phyloP scores from a whole-genome alignment of 2,888 invertebrate species.

The Eupithecia pulchellata region DNA sequence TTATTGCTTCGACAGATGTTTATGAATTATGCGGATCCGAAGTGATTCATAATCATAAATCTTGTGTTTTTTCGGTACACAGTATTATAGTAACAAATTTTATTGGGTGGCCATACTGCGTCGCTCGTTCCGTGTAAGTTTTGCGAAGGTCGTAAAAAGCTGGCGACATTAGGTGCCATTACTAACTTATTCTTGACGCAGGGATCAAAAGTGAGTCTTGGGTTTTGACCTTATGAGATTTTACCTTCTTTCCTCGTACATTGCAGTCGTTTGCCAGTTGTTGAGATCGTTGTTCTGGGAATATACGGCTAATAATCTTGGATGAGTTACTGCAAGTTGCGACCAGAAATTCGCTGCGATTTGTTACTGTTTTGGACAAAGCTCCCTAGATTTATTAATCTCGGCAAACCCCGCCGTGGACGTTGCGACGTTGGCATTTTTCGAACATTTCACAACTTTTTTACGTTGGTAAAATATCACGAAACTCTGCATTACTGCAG shows the following conservation, averaged over 20 bases:
- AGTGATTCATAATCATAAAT: slow-evolving; percentile 65
- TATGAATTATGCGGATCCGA: slow-evolving; percentile 67
- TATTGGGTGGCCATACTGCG: slow-evolving; percentile 34
- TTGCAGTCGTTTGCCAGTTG: neutral
- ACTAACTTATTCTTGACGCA: neutral
- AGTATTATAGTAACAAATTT: slow-evolving; percentile 41
- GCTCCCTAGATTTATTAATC: slow-evolving; percentile 34
- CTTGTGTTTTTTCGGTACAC: slow-evolving; percentile 55
- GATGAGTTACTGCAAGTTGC: slow-evolving; percentile 10
- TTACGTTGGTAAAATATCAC: slow-evolving; percentile 24
- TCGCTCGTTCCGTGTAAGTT: slow-evolving; percentile 15
- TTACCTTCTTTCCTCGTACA: neutral
- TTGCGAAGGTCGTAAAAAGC: slow-evolving; percentile 25
- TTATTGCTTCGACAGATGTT: slow-evolving; percentile 71
- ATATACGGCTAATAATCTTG: slow-evolving; percentile 8
- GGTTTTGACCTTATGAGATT: neutral
- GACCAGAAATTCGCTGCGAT: slow-evolving; percentile 16
- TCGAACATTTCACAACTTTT: slow-evolving; percentile 26
- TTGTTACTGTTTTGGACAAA: slow-evolving; percentile 34
- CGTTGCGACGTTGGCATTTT: slow-evolving; percentile 22
- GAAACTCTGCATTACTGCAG: slow-evolving; percentile 3
- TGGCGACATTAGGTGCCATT: neutral
- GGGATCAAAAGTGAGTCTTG: neutral
- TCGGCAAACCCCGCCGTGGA: slow-evolving; percentile 19
- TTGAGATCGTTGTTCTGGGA: neutral